Conservation (phyloP, 2,888 invertebrate species). For the Bugulina stolonifera region DNA sequence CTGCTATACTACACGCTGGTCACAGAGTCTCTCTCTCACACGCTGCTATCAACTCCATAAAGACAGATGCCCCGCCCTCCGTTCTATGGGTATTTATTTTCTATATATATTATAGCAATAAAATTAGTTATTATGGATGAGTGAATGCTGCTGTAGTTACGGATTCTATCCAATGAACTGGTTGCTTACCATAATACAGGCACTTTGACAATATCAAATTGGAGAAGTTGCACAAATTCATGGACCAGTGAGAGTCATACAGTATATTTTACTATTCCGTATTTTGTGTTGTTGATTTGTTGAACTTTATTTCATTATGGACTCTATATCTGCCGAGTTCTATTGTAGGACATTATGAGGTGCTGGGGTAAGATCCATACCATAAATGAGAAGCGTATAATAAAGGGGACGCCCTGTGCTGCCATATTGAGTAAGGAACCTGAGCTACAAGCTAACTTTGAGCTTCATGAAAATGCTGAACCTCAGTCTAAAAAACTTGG, state of each 20-base stretch:
- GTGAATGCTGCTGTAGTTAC: too few relatives aligned
- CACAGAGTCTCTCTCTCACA: slow-evolving; percentile 88
- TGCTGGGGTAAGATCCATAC: slow-evolving; percentile 62
- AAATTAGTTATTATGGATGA: too few relatives aligned
- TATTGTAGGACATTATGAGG: slow-evolving; percentile 64
- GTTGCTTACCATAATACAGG: too few relatives aligned
- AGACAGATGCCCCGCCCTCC: slow-evolving; percentile 80
- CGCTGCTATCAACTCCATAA: slow-evolving; percentile 76
- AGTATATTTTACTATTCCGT: too few relatives aligned
- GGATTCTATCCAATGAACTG: too few relatives aligned
- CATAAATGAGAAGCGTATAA: slow-evolving; percentile 37
- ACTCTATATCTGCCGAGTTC: too few relatives aligned
- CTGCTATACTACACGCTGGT: slow-evolving; percentile 61
- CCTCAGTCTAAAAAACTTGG: slow-evolving; percentile 70
- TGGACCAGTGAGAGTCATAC: too few relatives aligned
- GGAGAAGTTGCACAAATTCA: too few relatives aligned
- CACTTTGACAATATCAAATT: too few relatives aligned
- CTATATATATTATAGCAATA: too few relatives aligned
- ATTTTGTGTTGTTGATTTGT: too few relatives aligned
- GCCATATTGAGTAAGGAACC: slow-evolving; percentile 43
- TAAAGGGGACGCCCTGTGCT: slow-evolving; percentile 38
- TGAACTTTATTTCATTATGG: too few relatives aligned
- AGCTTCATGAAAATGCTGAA: slow-evolving; percentile 66
- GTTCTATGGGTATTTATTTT: slow-evolving; percentile 69
- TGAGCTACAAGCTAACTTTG: slow-evolving; percentile 38